phyloP scores from a whole-genome alignment of 2,797 vertebrate genomes.

The Periophthalmus magnuspinnatus region DNA sequence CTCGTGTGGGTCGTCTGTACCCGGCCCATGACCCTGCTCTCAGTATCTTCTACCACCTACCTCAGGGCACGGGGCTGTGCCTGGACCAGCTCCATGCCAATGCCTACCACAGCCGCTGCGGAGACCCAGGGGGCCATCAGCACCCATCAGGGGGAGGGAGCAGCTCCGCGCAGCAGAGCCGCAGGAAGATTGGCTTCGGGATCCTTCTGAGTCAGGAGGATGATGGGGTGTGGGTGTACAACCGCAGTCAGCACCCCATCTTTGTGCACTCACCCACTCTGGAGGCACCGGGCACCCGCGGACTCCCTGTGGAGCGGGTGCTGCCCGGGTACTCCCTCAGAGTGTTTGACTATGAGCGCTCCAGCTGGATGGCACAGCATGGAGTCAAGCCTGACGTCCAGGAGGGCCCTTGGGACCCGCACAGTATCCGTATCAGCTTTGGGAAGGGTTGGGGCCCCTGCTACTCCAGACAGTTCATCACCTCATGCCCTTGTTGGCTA shows the following conservation, averaged over 20 bases:
- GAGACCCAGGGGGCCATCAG: constrained; percentile 51
- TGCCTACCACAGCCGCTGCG: constrained; percentile 60
- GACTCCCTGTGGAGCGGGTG: constrained; percentile 92
- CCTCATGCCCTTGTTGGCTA: constrained; percentile 96
- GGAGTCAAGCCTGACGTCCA: constrained; percentile 76
- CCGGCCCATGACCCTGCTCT: constrained; percentile 93
- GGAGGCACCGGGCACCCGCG: constrained; percentile 86
- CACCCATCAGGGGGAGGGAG: constrained; percentile 47
- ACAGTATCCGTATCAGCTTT: constrained; percentile 96
- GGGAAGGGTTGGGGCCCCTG: constrained; percentile 97
- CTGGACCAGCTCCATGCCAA: constrained; percentile 89
- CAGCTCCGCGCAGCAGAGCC: constrained; percentile 90
- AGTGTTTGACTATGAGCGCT: constrained; percentile 93
- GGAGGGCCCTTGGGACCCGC: constrained; percentile 93
- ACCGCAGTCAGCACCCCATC: constrained; percentile 94
- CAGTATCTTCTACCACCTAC: constrained; percentile 99
- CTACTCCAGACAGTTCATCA: constrained; percentile 97
- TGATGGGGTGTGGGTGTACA: constrained; percentile 96
- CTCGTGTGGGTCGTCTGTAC: constrained; percentile 94
- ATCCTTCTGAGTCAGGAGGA: constrained; percentile 95
- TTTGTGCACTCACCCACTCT: constrained; percentile 97
- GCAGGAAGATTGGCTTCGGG: constrained; percentile 96
- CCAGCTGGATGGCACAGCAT: constrained; percentile 82
- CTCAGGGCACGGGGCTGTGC: constrained; percentile 99
- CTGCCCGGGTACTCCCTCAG: constrained; percentile 96